phyloP scores from a whole-genome alignment of 2,113 vertebrate genomes.

The Columbina picui region DNA sequence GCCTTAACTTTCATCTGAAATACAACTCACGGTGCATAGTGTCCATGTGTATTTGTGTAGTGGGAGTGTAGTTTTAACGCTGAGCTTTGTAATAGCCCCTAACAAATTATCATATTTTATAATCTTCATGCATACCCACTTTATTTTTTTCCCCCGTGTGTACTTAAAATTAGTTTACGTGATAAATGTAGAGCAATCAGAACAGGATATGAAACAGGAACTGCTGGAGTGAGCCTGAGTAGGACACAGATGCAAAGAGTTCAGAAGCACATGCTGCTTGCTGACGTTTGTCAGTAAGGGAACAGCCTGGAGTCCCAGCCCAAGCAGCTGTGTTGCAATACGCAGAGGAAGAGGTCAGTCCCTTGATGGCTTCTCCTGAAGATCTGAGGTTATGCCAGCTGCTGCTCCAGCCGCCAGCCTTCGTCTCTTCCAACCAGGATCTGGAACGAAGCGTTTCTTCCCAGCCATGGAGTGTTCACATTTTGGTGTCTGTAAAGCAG shows the following conservation, averaged over 20 bases:
- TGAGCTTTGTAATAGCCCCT: neutral
- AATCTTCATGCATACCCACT: neutral
- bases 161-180: neutral
- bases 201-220: slow-evolving; percentile 56
- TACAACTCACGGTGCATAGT: neutral
- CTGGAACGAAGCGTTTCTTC: neutral
- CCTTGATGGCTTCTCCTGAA: slow-evolving; percentile 39
- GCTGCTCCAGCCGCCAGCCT: neutral
- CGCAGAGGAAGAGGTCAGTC: slow-evolving; percentile 22
- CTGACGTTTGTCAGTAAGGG: slow-evolving; percentile 14
- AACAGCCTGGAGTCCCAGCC: neutral
- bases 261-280: neutral
- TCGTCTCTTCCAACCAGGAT: neutral
- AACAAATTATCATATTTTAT: neutral
- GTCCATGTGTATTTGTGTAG: neutral
- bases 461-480: neutral
- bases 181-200: neutral
- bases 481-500: neutral
- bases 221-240: neutral
- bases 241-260: neutral
- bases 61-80: neutral
- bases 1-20: neutral
- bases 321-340: slow-evolving; percentile 47
- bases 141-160: neutral
- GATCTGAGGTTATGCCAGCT: neutral